These are phyloP conservation scores for Numenius arquata DNA, from an alignment of 2,113 vertebrate species.

Conservation along the genomic window DNA sequence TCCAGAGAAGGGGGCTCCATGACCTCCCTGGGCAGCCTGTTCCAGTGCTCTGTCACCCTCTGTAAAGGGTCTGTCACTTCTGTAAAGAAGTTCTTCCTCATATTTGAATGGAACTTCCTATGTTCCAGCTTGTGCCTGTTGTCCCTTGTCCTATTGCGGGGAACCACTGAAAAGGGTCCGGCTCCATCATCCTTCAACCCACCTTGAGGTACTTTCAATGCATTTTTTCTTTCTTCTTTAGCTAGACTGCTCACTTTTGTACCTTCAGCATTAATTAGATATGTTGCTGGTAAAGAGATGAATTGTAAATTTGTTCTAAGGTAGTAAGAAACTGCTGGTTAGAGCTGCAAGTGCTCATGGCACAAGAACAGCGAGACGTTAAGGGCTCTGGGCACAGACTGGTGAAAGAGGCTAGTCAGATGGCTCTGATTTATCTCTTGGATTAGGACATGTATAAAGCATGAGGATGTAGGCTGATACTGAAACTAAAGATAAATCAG, in stretches of 20 bases:
- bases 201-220: background rate
- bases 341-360: background rate
- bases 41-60: too few relatives aligned
- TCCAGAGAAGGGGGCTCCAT: too few relatives aligned
- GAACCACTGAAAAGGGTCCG: too few relatives aligned
- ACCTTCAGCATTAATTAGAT: background rate
- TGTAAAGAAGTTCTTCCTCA: too few relatives aligned
- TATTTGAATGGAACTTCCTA: too few relatives aligned
- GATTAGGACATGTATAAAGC: background rate
- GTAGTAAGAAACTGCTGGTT: background rate
- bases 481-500: background rate
- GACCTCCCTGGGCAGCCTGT: too few relatives aligned
- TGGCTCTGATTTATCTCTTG: background rate
- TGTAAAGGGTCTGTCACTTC: too few relatives aligned
- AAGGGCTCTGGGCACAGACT: background rate
- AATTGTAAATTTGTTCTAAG: background rate
- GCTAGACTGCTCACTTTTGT: background rate
- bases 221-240: background rate
- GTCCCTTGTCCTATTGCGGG: too few relatives aligned
- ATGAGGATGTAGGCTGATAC: background rate
- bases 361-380: background rate
- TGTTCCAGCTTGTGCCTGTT: too few relatives aligned
- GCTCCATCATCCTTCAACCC: too few relatives aligned
- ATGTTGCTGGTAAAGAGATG: background rate
- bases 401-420: background rate